Evolutionary conservation across 2,888 invertebrate species (phyloP).

Genomic region (Netelia virgata): DNA sequence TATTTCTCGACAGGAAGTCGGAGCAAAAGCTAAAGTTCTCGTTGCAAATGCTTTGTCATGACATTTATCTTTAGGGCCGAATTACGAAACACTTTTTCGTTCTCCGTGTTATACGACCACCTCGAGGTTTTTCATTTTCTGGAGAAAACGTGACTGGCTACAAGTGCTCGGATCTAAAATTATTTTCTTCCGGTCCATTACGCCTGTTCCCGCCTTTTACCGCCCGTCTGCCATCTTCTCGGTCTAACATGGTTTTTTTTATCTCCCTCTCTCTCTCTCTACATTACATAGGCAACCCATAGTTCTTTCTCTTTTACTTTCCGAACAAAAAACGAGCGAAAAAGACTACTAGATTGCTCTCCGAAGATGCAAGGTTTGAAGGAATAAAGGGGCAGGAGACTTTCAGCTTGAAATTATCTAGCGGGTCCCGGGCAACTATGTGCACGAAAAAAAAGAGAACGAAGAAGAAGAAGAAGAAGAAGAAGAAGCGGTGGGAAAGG

Average conservation of each 20-base stretch:
- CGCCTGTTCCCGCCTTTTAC: constrained; percentile 35
- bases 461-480: constrained; percentile 17
- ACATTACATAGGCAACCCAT: no score
- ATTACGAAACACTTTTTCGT: constrained; percentile 25
- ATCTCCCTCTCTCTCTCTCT: neutral
- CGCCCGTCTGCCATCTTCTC: neutral
- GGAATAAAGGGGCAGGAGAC: constrained; percentile 2
- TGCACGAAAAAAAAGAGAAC: neutral
- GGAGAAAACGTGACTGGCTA: constrained; percentile 39
- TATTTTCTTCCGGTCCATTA: constrained; percentile 71
- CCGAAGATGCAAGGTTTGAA: constrained; percentile 19
- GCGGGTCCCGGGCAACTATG: neutral
- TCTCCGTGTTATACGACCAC: neutral
- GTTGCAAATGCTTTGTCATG: neutral
- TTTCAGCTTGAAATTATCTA: constrained; percentile 33
- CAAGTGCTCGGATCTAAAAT: constrained; percentile 62
- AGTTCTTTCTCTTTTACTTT: neutral
- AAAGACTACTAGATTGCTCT: constrained; percentile 31
- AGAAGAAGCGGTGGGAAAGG: neutral
- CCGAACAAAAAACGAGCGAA: constrained; percentile 61
- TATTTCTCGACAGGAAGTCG: no score
- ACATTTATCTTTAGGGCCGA: constrained; percentile 7
- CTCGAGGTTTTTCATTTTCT: constrained; percentile 10
- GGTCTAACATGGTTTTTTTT: neutral
- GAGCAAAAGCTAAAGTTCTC: no score